phyloP scores from a whole-genome alignment of 2,888 invertebrate genomes.

The Xestia sexstrigata region DNA sequence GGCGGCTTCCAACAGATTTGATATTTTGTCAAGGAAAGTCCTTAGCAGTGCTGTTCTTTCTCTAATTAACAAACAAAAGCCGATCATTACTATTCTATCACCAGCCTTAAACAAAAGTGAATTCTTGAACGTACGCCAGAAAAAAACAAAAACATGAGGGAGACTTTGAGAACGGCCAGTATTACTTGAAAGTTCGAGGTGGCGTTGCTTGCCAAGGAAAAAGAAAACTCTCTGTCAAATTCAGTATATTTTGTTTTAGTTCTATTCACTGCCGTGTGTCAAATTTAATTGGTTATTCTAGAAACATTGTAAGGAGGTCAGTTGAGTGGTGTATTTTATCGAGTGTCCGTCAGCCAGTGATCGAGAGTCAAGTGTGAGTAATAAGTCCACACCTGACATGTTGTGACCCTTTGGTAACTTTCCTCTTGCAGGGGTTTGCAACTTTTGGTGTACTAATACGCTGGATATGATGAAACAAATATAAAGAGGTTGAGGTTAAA shows the following conservation, averaged over 20 bases:
- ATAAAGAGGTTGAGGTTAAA: too few relatives aligned
- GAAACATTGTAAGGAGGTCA: conserved; percentile 45
- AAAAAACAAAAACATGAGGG: conserved; percentile 22
- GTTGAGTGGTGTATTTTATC: conserved; percentile 37
- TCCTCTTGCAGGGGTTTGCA: conserved; percentile 43
- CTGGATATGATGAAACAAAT: background rate
- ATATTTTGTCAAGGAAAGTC: conserved; percentile 43
- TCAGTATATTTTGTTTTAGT: background rate
- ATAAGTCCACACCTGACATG: conserved; percentile 51
- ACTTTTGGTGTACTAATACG: conserved; percentile 25
- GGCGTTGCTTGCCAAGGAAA: conserved; percentile 1
- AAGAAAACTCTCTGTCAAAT: background rate
- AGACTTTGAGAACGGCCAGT: conserved; percentile 18
- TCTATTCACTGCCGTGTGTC: background rate
- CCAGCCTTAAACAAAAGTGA: conserved; percentile 44
- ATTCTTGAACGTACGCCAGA: conserved; percentile 52
- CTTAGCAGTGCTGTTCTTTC: conserved; percentile 21
- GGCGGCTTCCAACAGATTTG: background rate
- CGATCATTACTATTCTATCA: conserved; percentile 48
- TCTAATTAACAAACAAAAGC: conserved; percentile 34
- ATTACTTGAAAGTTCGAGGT: conserved; percentile 8
- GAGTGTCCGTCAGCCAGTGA: conserved; percentile 22
- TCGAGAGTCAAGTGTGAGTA: conserved; percentile 45
- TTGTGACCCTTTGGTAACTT: conserved; percentile 53
- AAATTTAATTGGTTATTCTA: conserved; percentile 8